Percentiles rank a stretch among this genome's conserved stretches.
Evolutionary conservation across 2,113 vertebrate genomes (phyloP).

Genomic region (Galeopterus variegatus): DNA sequence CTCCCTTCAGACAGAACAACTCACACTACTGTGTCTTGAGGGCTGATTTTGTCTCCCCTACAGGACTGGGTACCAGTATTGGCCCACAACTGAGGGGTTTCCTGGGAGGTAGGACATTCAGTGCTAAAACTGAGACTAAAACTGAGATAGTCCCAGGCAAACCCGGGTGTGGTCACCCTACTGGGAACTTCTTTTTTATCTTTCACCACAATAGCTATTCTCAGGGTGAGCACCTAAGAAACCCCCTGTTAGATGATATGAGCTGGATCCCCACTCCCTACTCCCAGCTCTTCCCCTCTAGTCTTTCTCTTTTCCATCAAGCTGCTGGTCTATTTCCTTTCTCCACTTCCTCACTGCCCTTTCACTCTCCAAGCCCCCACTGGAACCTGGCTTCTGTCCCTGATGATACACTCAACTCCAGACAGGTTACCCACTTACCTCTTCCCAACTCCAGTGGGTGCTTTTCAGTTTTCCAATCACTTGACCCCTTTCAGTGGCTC

Average conservation of each 20-base stretch:
- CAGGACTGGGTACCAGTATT: background rate
- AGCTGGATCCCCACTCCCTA: rapidly evolving
- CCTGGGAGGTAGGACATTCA: background rate
- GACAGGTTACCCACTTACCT: background rate
- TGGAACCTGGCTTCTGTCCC: background rate
- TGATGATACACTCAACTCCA: too few species aligned
- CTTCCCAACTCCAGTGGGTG: background rate
- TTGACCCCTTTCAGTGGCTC: rapidly evolving
- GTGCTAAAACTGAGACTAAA: rapidly evolving
- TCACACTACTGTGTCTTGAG: background rate
- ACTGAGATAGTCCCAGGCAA: background rate
- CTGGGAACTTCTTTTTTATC: background rate
- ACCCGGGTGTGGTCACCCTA: background rate
- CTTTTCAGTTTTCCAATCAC: background rate
- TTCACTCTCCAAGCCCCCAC: background rate
- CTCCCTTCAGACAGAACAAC: background rate
- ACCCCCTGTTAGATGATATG: rapidly evolving
- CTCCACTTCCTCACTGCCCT: background rate
- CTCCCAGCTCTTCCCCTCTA: background rate
- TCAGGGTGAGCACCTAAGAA: rapidly evolving
- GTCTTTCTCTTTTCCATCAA: background rate
- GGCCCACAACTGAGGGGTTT: background rate
- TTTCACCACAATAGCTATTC: background rate
- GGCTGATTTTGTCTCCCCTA: background rate
- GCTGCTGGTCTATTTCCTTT: background rate